Base-by-base conservation (phyloP, 2,888 invertebrate species). In the Ichneumoninae sp. region DNA sequence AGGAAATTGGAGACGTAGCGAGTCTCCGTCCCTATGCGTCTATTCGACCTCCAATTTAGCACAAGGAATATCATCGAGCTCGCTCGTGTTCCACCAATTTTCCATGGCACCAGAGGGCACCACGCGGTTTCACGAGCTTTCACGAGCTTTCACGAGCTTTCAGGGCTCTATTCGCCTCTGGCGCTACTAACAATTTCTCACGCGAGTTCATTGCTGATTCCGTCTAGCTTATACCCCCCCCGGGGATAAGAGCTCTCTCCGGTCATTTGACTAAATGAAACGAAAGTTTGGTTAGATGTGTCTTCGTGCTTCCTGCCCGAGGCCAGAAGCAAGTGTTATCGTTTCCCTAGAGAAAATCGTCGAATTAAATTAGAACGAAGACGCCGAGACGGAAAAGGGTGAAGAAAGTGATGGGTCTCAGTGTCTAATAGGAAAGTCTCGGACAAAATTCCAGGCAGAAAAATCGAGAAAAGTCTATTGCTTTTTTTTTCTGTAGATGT, bases 121-220 rank as follows among this genome's bases (percentile, higher is more conserved):
- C 78, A 76, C 60, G 83, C 83, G 73, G 80, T 40, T 10, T 40
- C 40, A 40, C 40, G 44, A 73, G 73, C 44, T 77, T 26, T 54
- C 68, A 47, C 44, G 44, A 44, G 44, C 44, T 83, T 77, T 73
- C 81, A 68, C 60, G 83, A 73, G 73, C 44, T 77, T 26, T 54
- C 68, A 47, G 76, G 44, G 60, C 65, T 63, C 71, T n/a, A 81
- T 73, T 74, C 52, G 82, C 85, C 81, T 60, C 70, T 30, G 75
- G 85, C 75, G 66, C 33, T 73, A 71, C 75, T 85, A 78, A 78
- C 84, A 78, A 78, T 85, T 57, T 85, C 85, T 85, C 85, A 85
- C 60, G 75, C 79, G 79, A 82, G 65, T 82, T 82, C 71, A 82
- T 85, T 79, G 81, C 85, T 44, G 85, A 85, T 82, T 79, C 57